Percentiles rank a stretch among this genome's conserved stretches.
These are phyloP conservation scores for Liolophura sinensis DNA, from an alignment of 1,140 invertebrate species.

Conservation along the genomic window DNA sequence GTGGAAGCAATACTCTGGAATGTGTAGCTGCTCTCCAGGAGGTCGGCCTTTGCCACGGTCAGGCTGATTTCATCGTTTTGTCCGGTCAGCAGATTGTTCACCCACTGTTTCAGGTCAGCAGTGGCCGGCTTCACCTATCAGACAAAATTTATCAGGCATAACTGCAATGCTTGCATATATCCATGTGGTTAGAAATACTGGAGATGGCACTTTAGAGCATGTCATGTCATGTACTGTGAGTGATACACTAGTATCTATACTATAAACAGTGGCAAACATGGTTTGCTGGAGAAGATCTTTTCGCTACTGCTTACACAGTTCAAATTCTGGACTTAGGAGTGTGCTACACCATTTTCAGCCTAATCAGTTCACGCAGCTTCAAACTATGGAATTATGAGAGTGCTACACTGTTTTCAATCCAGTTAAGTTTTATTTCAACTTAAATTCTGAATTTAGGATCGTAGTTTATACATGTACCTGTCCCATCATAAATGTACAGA, in stretches of 20 bases:
- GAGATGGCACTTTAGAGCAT: background rate
- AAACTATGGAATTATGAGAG: too few relatives aligned
- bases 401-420: too few relatives aligned
- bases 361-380: too few relatives aligned
- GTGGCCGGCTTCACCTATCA: constrained; percentile 32
- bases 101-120: constrained; percentile 8
- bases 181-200: background rate
- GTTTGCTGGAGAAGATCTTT: too few relatives aligned
- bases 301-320: too few relatives aligned
- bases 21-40: constrained; percentile 16
- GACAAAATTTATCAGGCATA: background rate
- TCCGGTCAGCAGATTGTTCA: constrained; percentile 8
- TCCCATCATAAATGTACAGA: too few relatives aligned
- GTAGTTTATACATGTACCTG: too few relatives aligned
- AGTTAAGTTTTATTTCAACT: too few relatives aligned
- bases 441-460: too few relatives aligned
- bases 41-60: constrained; percentile 25
- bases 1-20: constrained; percentile 18
- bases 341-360: too few relatives aligned
- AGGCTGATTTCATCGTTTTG: constrained; percentile 15
- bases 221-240: background rate
- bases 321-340: too few relatives aligned
- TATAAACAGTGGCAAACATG: constrained; percentile 3
- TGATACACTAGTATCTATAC: background rate
- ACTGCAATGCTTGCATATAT: background rate